Conservation (phyloP, 2,888 invertebrate species). For the Agriopis leucophaearia region DNA sequence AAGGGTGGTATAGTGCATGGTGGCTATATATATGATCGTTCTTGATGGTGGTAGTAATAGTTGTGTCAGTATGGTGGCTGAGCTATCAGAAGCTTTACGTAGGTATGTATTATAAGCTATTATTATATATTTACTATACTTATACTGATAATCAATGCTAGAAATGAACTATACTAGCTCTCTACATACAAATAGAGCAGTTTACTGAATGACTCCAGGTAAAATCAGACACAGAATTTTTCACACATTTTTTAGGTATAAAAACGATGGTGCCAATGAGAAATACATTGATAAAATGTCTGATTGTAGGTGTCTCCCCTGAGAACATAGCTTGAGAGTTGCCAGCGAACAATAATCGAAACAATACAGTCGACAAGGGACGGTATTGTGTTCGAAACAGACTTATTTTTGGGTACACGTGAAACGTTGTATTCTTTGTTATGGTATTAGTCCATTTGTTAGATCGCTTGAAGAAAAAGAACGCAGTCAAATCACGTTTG, state of each 20-base stretch:
- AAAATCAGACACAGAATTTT: not conserved
- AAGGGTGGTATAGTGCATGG: too few species aligned
- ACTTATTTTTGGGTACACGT: constrained; percentile 23
- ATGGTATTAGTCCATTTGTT: not conserved
- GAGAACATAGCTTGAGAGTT: constrained; percentile 11
- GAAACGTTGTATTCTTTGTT: not conserved
- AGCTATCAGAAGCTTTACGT: too few species aligned
- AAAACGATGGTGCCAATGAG: constrained; percentile 27
- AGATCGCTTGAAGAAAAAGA: not conserved
- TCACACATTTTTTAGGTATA: constrained; percentile 5
- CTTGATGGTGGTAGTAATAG: too few species aligned
- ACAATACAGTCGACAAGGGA: constrained; percentile 32
- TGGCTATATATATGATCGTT: too few species aligned
- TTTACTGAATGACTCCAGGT: too few species aligned
- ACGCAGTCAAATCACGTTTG: too few species aligned
- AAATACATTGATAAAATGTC: constrained; percentile 33
- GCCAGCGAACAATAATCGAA: constrained; percentile 31
- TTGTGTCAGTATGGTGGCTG: too few species aligned
- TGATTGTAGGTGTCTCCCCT: constrained; percentile 27
- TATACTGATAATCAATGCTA: too few species aligned
- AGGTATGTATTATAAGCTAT: too few species aligned
- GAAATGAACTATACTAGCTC: too few species aligned
- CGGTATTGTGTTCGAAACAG: constrained; percentile 19
- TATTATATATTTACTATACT: too few species aligned
- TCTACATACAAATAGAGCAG: too few species aligned